Base-by-base conservation (phyloP, 2,797 vertebrate species). In the Harpia harpyja region DNA sequence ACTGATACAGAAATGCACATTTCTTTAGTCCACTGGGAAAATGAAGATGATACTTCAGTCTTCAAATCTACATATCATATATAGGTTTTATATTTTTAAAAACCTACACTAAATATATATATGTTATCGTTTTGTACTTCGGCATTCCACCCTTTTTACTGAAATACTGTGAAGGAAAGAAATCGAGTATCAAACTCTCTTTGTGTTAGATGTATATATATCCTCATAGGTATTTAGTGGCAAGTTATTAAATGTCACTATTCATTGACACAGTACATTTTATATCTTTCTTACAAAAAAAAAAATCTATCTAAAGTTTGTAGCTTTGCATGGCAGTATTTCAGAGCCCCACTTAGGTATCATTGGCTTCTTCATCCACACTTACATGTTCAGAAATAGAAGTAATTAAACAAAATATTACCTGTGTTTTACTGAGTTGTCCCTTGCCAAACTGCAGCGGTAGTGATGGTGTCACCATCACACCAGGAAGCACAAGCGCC, bases 241-340 rank as follows among this genome's bases (percentile, higher is more conserved):
- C 43, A 91, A 87, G 79, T 94, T 94, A 97, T 93, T 97, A 95
- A 86, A 95, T 92, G 93, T 91, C 96, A 97, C 92, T 93, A 51
- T 81, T 94, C 57, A 92, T 91, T 87, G 82, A 87, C 80, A 94
- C 54, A 57, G 61, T 22, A 63, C 7, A 69, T 91, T 88, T 87
- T 95, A 90, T 16, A 14, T 87, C 70, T 91, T 74, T 64, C 54
- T 85, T 53, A 86, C 2, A 10, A 53, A 56, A 46, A 61, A 25
- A 35, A 32, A 30, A 23, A 24, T 20, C 7, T 39, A 24, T 8
- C 53, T 65, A 28, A 88, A 92, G 61, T 46, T 63, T 60, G 22
- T 35, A 76, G 59, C 33, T 46, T 56, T 69, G 49, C 44, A 54
- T 2, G 4, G 30, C 51, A 64, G 10, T 61, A 84, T 41, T 70